A percentile compares a stretch with the other conserved stretches of the same genome.
Conservation (phyloP, 2,113 vertebrate species). For the Circaetus gallicus region DNA sequence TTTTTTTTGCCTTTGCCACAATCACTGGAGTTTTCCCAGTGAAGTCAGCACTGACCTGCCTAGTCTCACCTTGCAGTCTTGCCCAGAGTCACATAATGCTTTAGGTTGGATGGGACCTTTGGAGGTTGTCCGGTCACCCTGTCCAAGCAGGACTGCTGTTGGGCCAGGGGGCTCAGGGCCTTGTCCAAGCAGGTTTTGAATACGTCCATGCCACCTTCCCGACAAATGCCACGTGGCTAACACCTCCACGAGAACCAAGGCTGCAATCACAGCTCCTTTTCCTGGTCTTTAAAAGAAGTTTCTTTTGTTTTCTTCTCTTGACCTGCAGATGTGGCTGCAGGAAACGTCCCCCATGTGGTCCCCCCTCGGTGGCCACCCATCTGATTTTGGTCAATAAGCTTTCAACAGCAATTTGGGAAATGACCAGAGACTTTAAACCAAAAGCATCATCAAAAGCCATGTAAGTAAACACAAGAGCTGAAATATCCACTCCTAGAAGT, state of each 20-base stretch:
- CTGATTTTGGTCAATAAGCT: neutral
- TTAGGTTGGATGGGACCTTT: neutral
- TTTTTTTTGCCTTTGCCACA: neutral
- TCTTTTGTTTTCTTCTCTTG: neutral
- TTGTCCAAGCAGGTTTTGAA: neutral
- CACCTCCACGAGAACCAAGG: fast-evolving
- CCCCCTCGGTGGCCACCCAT: neutral
- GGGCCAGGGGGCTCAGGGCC: too few relatives aligned
- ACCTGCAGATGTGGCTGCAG: neutral
- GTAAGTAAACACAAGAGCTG: neutral
- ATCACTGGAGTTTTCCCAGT: neutral
- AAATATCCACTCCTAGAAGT: neutral
- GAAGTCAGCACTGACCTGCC: neutral
- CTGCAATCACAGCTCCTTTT: neutral
- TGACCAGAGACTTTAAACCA: neutral
- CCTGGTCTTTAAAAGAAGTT: neutral
- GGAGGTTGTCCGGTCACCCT: neutral
- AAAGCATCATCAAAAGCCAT: neutral
- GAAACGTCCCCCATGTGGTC: neutral
- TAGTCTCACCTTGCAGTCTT: neutral
- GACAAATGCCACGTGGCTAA: too few relatives aligned
- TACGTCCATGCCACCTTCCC: neutral
- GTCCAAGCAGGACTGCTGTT: neutral
- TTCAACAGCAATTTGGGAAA: neutral
- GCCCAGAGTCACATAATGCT: neutral